phyloP scores from a whole-genome alignment of 2,888 invertebrate genomes.

The Ormia ochracea region DNA sequence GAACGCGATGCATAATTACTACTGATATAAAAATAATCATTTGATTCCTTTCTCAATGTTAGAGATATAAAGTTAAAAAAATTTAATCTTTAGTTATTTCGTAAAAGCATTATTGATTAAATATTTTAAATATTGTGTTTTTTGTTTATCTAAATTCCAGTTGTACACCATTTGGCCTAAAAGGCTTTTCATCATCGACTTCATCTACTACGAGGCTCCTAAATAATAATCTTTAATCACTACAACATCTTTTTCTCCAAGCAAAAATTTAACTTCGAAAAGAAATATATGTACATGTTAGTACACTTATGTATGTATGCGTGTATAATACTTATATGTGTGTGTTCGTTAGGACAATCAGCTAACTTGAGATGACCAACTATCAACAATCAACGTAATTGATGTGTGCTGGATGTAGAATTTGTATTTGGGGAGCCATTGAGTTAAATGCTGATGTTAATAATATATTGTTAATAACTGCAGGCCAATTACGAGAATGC shows the following conservation, averaged over 20 bases:
- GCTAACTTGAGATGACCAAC: background rate
- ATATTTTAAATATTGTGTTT: background rate
- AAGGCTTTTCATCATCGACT: background rate
- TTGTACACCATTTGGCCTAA: background rate
- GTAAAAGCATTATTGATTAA: background rate
- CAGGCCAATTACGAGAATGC: slow-evolving; percentile 45
- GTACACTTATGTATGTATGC: too few species aligned
- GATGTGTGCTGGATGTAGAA: background rate
- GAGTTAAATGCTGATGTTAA: slow-evolving; percentile 33
- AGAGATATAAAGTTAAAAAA: too few species aligned
- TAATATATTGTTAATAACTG: slow-evolving; percentile 52
- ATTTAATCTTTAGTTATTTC: background rate
- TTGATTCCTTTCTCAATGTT: too few species aligned
- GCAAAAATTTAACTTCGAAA: background rate
- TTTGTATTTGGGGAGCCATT: slow-evolving; percentile 19
- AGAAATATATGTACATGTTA: background rate
- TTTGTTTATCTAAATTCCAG: background rate
- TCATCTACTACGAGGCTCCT: background rate
- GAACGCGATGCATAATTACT: too few species aligned
- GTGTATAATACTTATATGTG: background rate
- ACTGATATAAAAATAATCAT: too few species aligned
- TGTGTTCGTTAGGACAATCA: background rate
- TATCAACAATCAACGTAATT: slow-evolving; percentile 25
- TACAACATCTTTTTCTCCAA: slow-evolving; percentile 12
- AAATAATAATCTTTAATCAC: slow-evolving; percentile 37